Evolutionary conservation across 2,113 vertebrate genomes (phyloP).

Genomic region (Vulpes lagopus): DNA sequence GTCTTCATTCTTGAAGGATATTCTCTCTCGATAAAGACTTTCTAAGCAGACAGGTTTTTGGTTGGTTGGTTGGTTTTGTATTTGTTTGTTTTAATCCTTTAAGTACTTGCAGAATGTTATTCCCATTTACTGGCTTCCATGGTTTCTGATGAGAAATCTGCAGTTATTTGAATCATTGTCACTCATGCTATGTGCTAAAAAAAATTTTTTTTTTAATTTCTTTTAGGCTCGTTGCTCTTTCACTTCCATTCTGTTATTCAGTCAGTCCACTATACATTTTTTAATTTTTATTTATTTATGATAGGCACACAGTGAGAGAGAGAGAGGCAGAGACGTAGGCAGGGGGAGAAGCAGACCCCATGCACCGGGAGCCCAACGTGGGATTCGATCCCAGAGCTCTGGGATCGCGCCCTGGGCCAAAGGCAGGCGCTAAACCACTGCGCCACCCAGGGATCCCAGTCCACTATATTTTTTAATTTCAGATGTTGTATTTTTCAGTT

Average conservation of each 20-base stretch:
- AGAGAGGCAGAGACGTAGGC: too few relatives aligned
- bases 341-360: too few relatives aligned
- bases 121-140: neutral
- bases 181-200: neutral
- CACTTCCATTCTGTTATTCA: neutral
- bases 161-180: neutral
- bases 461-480: neutral
- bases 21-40: neutral
- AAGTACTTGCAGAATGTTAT: neutral
- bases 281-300: too few relatives aligned
- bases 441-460: neutral
- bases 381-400: too few relatives aligned
- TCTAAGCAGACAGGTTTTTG: neutral
- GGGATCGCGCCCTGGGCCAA: too few relatives aligned
- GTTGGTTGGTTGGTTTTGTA: neutral
- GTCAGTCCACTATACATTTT: neutral
- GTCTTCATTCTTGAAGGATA: neutral
- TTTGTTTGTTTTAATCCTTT: neutral
- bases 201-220: neutral
- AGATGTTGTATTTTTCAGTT: neutral
- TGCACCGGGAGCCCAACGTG: too few relatives aligned
- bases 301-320: too few relatives aligned
- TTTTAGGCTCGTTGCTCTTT: neutral
- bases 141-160: neutral
- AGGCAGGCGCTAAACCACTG: too few relatives aligned